A percentile compares a stretch with the other conserved stretches of the same genome.
Conservation (phyloP, 1,140 invertebrate species). For the Pectinophora gossypiella region DNA sequence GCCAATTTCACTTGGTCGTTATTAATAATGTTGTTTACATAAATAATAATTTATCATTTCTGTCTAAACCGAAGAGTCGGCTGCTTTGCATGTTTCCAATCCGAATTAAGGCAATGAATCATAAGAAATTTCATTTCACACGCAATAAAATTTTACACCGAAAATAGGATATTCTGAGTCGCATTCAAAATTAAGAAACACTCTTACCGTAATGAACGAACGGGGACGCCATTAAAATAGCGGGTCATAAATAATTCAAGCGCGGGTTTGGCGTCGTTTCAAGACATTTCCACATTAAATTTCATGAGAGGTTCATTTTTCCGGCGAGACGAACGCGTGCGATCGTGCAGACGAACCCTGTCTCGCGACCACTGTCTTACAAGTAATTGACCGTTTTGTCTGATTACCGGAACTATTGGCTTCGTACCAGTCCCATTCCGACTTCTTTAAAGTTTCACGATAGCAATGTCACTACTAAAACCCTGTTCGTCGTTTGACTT, state of each 20-base stretch:
- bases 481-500: no score
- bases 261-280: conserved; percentile 68
- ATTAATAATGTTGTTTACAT: no score
- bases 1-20: no score
- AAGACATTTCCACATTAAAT: conserved; percentile 74
- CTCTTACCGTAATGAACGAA: conserved; percentile 64
- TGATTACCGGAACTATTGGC: conserved; percentile 23
- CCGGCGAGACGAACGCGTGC: conserved; percentile 37
- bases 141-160: conserved; percentile 1
- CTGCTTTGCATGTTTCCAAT: neutral
- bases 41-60: no score
- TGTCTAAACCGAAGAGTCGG: no score
- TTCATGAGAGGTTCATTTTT: conserved; percentile 73
- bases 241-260: conserved; percentile 70
- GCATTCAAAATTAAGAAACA: conserved; percentile 68
- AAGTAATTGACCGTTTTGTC: conserved; percentile 43
- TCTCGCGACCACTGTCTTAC: conserved; percentile 24
- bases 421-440: conserved; percentile 10
- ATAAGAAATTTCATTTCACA: conserved; percentile 21
- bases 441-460: conserved; percentile 1
- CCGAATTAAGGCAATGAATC: conserved; percentile 1
- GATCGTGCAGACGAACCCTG: conserved; percentile 35
- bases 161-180: conserved; percentile 11
- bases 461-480: neutral
- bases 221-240: conserved; percentile 68